phyloP scores from a whole-genome alignment of 2,113 vertebrate genomes.

The Actinemys pallida region DNA sequence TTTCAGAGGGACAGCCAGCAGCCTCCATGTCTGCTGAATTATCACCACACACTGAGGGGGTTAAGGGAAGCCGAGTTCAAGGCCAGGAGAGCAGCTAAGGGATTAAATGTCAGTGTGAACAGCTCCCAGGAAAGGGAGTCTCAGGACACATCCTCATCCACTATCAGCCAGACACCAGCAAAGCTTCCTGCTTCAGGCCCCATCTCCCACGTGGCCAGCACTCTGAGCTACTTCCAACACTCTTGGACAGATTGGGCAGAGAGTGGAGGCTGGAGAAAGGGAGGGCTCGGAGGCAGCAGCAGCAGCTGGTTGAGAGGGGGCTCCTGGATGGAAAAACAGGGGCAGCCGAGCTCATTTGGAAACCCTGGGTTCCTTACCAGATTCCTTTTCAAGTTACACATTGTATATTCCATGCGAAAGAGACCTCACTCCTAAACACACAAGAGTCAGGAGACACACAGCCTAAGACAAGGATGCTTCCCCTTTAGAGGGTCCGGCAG shows the following conservation, averaged over 20 bases:
- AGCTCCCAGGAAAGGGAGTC: not conserved
- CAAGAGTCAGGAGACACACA: not conserved
- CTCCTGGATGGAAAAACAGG: not conserved
- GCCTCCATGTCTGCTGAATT: not conserved
- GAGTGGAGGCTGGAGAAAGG: not conserved
- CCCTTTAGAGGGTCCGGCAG: not conserved
- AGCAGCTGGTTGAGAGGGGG: not conserved
- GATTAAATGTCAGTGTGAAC: not conserved
- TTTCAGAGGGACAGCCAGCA: constrained; percentile 44
- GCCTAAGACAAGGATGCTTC: not conserved
- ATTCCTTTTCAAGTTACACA: not conserved
- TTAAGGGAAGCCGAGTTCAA: constrained; percentile 58
- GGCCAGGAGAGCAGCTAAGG: constrained; percentile 2
- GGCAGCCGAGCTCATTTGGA: not conserved
- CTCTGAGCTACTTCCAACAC: not conserved
- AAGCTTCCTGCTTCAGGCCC: not conserved
- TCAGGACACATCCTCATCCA: not conserved
- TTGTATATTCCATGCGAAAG: not conserved
- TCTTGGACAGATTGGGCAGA: not conserved
- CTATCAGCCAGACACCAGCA: not conserved
- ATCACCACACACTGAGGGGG: constrained; percentile 16
- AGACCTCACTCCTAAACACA: not conserved
- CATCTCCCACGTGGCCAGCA: not conserved
- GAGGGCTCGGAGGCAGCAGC: not conserved
- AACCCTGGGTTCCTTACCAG: not conserved